Percentiles rank a stretch among this genome's conserved stretches.
Evolutionary conservation across 2,797 vertebrate species (phyloP).

Genomic region (Nyctibius grandis): DNA sequence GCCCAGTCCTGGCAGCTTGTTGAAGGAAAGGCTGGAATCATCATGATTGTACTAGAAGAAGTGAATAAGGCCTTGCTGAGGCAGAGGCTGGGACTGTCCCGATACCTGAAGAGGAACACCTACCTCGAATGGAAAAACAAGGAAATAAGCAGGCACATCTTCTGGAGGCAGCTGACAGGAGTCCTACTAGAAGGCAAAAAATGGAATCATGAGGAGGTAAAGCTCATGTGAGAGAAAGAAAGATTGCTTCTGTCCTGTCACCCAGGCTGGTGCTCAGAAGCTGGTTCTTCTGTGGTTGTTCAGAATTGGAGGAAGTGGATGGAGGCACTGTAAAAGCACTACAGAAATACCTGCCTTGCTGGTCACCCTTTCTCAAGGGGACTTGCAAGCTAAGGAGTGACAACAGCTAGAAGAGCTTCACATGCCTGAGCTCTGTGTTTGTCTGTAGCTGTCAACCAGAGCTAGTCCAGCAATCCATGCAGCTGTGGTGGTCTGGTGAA

Average conservation of each 20-base stretch:
- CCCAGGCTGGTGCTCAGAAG: neutral
- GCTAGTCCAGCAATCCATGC: neutral
- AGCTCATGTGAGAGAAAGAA: neutral
- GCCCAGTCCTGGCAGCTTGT: conserved; percentile 80
- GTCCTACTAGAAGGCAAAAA: conserved; percentile 68
- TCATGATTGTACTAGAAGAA: conserved; percentile 77
- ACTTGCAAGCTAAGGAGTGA: neutral
- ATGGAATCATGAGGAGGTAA: neutral
- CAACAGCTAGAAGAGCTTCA: neutral
- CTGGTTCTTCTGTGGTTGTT: neutral
- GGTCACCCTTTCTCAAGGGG: neutral
- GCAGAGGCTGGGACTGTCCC: conserved; percentile 75
- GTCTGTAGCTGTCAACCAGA: neutral
- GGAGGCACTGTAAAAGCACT: neutral
- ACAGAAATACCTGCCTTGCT: neutral
- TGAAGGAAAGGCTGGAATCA: conserved; percentile 73
- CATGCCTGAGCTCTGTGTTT: neutral
- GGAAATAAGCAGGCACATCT: conserved; percentile 67
- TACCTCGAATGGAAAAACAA: conserved; percentile 79
- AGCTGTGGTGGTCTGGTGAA: neutral
- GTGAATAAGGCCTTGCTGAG: conserved; percentile 70
- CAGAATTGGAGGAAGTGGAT: neutral
- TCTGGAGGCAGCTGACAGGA: conserved; percentile 76
- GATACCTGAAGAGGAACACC: conserved; percentile 78
- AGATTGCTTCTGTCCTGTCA: neutral